A percentile compares a stretch with the other conserved stretches of the same genome.
Evolutionary conservation across 1,140 invertebrate genomes (phyloP).

Genomic region (Calycopis cecrops): DNA sequence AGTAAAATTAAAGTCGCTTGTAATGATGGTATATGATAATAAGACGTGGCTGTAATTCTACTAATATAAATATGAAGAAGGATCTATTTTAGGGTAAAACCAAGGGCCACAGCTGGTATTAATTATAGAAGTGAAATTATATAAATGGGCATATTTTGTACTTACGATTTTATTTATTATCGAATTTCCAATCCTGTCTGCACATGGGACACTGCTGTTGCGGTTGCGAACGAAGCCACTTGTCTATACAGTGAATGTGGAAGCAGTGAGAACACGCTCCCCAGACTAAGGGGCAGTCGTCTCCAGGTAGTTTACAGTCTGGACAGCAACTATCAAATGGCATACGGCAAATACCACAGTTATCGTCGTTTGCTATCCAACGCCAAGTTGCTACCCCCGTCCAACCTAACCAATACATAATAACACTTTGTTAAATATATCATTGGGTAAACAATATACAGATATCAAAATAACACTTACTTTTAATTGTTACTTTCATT

Average conservation of each 20-base stretch:
- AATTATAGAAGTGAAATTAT: slow-evolving; percentile 13
- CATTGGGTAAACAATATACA: background rate
- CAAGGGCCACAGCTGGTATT: slow-evolving; percentile 32
- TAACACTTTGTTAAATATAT: background rate
- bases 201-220: slow-evolving; percentile 99
- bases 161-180: slow-evolving; percentile 67
- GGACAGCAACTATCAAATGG: slow-evolving; percentile 99
- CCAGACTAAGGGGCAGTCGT: slow-evolving; percentile 99
- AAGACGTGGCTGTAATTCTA: no score
- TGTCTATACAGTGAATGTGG: slow-evolving; percentile 99
- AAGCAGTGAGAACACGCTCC: slow-evolving; percentile 99
- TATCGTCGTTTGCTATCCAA: slow-evolving; percentile 99
- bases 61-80: no score
- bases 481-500: slow-evolving; percentile 69
- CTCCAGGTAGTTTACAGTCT: slow-evolving; percentile 98
- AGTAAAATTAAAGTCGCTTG: no score
- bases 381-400: slow-evolving; percentile 97
- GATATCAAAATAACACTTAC: slow-evolving; percentile 32
- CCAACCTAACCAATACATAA: slow-evolving; percentile 80
- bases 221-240: slow-evolving; percentile 98
- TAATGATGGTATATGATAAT: no score
- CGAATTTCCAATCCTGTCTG: slow-evolving; percentile 99
- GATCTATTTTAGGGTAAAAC: background rate
- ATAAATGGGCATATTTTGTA: background rate
- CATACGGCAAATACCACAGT: slow-evolving; percentile 99